Percentiles rank a stretch among this genome's conserved stretches.
These are phyloP conservation scores for Pseudobourletiella spinata DNA, from an alignment of 1,140 invertebrate genomes.

Conservation along the genomic window DNA sequence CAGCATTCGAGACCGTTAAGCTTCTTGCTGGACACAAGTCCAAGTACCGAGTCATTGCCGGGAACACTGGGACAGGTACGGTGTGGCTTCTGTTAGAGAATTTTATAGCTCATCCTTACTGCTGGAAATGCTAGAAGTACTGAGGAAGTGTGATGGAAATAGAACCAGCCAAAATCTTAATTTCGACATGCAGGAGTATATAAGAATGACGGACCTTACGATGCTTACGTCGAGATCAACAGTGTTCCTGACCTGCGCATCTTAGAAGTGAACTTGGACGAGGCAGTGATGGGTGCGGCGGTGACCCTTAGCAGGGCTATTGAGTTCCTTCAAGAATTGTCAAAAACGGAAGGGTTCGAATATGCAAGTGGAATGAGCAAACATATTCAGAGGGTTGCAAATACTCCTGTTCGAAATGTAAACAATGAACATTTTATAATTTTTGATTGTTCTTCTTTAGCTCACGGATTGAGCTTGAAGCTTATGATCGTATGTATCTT, in stretches of 20 bases:
- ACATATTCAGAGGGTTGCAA: slow-evolving; percentile 60
- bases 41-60: slow-evolving; percentile 46
- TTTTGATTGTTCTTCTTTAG: not conserved
- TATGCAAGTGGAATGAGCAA: slow-evolving; percentile 52
- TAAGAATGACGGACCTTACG: not conserved
- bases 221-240: slow-evolving; percentile 8
- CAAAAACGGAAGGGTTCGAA: slow-evolving; percentile 43
- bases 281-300: not conserved
- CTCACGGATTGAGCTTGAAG: not conserved
- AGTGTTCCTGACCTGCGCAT: not conserved
- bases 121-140: not conserved
- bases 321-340: slow-evolving; percentile 48
- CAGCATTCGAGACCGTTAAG: not conserved
- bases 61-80: slow-evolving; percentile 58
- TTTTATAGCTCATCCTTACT: not conserved
- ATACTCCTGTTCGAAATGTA: slow-evolving; percentile 64
- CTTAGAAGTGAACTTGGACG: not conserved
- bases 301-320: not conserved
- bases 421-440: not conserved
- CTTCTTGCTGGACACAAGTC: not conserved
- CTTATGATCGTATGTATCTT: not conserved
- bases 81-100: not conserved
- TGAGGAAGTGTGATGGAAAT: not conserved
- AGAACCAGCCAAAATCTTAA: not conserved
- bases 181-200: slow-evolving; percentile 2